phyloP scores from a whole-genome alignment of 2,797 vertebrate genomes.

The Coilia nasus region DNA sequence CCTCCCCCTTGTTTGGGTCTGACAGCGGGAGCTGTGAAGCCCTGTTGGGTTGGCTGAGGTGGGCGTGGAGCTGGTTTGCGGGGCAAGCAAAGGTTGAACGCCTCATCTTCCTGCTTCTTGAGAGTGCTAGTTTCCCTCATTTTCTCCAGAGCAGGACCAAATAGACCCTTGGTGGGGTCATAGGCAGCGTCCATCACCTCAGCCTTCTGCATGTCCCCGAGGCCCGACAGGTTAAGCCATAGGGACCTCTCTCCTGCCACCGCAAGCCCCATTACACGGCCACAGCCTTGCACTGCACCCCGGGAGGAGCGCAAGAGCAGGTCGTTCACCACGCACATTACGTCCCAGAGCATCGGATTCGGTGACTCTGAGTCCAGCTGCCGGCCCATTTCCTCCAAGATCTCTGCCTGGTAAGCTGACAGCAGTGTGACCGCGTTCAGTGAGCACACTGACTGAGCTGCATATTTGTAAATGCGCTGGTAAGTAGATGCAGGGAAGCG shows the following conservation, averaged over 20 bases:
- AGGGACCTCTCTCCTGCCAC: background rate
- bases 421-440: too few species aligned
- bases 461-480: too few species aligned
- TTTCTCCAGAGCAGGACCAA: background rate
- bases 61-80: background rate
- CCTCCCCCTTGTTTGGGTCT: too few species aligned
- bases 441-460: too few species aligned
- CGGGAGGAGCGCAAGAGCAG: too few species aligned
- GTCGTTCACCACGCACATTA: too few species aligned
- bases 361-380: too few species aligned
- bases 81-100: background rate
- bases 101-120: background rate
- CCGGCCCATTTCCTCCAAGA: too few species aligned
- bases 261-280: too few species aligned
- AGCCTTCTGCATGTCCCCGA: background rate
- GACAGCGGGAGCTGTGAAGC: background rate
- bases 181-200: background rate
- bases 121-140: background rate
- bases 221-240: background rate
- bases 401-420: too few species aligned
- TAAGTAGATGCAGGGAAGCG: slow-evolving; percentile 23
- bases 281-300: background rate
- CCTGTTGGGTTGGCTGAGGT: background rate
- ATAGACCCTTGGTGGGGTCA: background rate
- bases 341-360: too few species aligned